Evolutionary conservation across 2,113 vertebrate genomes (phyloP).

Genomic region (Phylloscopus trochiloides): DNA sequence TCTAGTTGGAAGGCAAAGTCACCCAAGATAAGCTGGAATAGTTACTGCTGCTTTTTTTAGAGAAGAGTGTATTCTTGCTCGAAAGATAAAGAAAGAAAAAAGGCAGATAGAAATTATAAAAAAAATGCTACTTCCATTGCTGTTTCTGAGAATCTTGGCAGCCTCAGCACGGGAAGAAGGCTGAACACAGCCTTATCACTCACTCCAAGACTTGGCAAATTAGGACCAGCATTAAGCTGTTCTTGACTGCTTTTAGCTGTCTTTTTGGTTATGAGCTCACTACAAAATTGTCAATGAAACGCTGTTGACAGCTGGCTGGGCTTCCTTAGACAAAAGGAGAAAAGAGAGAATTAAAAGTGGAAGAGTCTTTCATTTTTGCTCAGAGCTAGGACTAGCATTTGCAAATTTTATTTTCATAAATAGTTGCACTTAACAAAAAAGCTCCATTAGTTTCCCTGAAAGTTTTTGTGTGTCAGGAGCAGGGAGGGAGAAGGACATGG

Average conservation of each 20-base stretch:
- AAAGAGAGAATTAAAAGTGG: background rate
- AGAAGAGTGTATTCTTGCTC: background rate
- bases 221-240: constrained; percentile 27
- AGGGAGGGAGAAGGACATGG: background rate
- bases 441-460: background rate
- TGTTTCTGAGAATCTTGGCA: background rate
- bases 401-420: background rate
- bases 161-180: background rate
- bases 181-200: constrained; percentile 19
- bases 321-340: background rate
- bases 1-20: background rate
- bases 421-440: background rate
- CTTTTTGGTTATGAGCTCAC: constrained; percentile 7
- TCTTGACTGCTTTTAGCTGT: constrained; percentile 28
- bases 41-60: constrained; percentile 5
- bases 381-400: background rate
- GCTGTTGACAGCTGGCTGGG: background rate
- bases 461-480: background rate
- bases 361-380: background rate
- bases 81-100: background rate
- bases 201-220: constrained; percentile 40
- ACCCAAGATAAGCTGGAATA: background rate
- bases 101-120: background rate
- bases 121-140: background rate
- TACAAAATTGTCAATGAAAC: background rate